Evolutionary conservation across 2,797 vertebrate genomes (phyloP).

Genomic region (Eulemur coronatus): DNA sequence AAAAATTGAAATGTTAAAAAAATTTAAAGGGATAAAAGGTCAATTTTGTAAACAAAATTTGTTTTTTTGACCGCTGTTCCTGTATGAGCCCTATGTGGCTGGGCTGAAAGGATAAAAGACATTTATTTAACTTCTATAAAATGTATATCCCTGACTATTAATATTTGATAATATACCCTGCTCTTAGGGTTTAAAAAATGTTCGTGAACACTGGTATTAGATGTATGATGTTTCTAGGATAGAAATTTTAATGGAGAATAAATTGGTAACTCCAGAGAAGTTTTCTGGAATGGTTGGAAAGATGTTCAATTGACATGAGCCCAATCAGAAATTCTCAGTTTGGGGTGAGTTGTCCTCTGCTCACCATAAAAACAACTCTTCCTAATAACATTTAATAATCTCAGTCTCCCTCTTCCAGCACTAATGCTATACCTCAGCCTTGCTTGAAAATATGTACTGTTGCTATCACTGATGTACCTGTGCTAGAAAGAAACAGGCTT

Average conservation of each 20-base stretch:
- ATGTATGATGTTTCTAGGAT: not conserved
- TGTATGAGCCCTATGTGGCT: not conserved
- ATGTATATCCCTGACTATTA: not conserved
- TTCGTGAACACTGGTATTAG: not conserved
- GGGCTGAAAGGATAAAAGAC: not conserved
- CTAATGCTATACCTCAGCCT: not conserved
- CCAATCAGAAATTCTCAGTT: slow-evolving; percentile 18
- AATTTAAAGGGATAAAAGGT: not conserved
- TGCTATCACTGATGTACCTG: slow-evolving; percentile 42
- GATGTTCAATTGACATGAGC: not conserved
- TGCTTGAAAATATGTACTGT: slow-evolving; percentile 29
- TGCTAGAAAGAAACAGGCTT: slow-evolving; percentile 56
- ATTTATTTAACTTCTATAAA: slow-evolving; percentile 54
- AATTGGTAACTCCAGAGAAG: not conserved
- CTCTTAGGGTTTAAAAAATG: not conserved
- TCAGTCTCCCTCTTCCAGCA: not conserved
- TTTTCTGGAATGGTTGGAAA: not conserved
- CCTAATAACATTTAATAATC: not conserved
- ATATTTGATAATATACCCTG: not conserved
- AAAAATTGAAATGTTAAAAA: not conserved
- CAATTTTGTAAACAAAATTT: not conserved
- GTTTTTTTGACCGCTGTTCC: not conserved
- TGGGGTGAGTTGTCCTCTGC: not conserved
- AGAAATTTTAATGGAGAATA: not conserved
- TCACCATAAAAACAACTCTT: not conserved